Base-by-base conservation (phyloP, 64 coral and sea anemone species). In the Dendrophyllia cribrosa region DNA sequence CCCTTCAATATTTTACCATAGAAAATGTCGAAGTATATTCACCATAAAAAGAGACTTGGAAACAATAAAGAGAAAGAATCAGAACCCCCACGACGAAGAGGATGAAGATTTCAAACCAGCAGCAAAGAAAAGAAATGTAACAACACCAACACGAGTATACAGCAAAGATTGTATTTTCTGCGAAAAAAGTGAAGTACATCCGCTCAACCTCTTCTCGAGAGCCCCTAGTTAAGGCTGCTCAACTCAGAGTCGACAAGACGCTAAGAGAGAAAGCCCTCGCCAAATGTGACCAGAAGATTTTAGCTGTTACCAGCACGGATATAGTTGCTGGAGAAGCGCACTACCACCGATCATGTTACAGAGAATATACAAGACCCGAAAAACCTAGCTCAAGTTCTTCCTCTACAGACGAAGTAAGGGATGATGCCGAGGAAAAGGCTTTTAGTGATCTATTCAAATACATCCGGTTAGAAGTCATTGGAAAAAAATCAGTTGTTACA, bases 11-110 rank as follows among this genome's bases (percentile, higher is more conserved):
- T 59, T 82, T 82, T 86, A 88, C 63, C 85, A 88, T 66, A 88
- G 85, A 58, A 88, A 73, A 74, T 88, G 85, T 74, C 67, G 85
- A 21, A 74, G 85, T 88, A 56, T 73, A 88, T 86, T 86, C 63
- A 88, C 85, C 20, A 88, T 88, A 43, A 88, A 88, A 74, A 75
- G 85, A 88, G 85, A 88, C 45, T 88, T 88, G 85, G 69, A 74
- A 73, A 58, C 68, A 74, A 61, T 88, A 72, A 88, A 88, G 63
- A 58, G 85, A 88, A 88, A 88, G 17, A 61, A 88, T 88, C 7
- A 71, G 58, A 72, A 22, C 45, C 46, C 49, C 49, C 22, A 88
- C 19, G 68, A 88, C 58, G 68, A 53, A 71, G 68, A 73, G 10
- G 46, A 74, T 58, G 68, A 88, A 88, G 85, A 74, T 72, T 66